Conservation (phyloP, 2,888 invertebrate species). For the Lasius platythorax region DNA sequence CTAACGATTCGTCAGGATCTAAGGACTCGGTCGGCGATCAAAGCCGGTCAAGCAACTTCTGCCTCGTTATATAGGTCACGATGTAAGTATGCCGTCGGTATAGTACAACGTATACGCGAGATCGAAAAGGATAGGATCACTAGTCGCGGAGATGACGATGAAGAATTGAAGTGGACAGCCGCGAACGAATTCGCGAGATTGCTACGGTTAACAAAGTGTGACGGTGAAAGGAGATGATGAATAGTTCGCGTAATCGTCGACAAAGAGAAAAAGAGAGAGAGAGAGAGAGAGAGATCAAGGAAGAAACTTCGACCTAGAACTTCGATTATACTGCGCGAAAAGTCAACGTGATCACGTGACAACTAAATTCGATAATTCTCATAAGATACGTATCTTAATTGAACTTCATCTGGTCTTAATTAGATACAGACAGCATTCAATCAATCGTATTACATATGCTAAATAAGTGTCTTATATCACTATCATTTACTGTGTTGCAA, state of each 20-base stretch:
- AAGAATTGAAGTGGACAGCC: slow-evolving; percentile 47
- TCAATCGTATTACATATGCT: background rate
- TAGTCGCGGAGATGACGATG: slow-evolving; percentile 12
- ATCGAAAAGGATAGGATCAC: slow-evolving; percentile 37
- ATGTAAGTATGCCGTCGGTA: slow-evolving; percentile 36
- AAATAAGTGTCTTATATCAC: background rate
- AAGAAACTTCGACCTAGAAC: slow-evolving; percentile 26
- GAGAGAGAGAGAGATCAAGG: background rate
- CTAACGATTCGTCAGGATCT: slow-evolving; percentile 28
- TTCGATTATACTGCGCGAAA: background rate
- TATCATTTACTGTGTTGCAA: background rate
- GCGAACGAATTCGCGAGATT: slow-evolving; percentile 18
- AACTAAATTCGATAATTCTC: background rate
- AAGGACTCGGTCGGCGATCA: slow-evolving; percentile 14
- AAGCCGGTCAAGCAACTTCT: slow-evolving; percentile 35
- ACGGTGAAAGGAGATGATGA: slow-evolving; percentile 58
- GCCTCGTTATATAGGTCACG: slow-evolving; percentile 27
- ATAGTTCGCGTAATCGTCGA: slow-evolving; percentile 38
- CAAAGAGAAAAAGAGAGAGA: slow-evolving; percentile 1
- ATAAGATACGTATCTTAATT: background rate
- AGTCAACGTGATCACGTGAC: background rate
- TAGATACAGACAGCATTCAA: background rate
- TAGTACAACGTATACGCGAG: background rate
- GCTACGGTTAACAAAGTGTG: slow-evolving; percentile 41
- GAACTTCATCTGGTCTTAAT: background rate